Evolutionary conservation across 2,888 invertebrate species (phyloP).

Genomic region (Micoletzkya japonica): DNA sequence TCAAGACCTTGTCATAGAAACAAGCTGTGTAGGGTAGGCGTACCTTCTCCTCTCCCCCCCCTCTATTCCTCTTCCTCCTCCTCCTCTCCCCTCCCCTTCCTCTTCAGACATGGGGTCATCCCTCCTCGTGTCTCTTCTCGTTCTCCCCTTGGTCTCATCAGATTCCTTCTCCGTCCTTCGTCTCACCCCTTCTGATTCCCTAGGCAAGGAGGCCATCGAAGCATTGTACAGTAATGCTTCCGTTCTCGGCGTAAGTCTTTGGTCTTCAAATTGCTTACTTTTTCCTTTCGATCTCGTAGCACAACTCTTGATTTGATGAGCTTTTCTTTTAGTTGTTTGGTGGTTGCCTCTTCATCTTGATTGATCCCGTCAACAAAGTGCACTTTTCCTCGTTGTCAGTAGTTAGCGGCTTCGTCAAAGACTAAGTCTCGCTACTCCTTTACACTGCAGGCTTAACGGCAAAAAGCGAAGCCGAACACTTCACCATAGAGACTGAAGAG

Average conservation of each 20-base stretch:
- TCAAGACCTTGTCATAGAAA: not conserved
- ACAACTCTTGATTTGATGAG: no score
- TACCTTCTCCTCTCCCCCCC: conserved; percentile 12
- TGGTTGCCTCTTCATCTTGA: no score
- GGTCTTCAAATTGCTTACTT: not conserved
- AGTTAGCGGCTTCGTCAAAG: no score
- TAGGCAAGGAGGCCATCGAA: conserved; percentile 7
- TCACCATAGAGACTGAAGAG: no score
- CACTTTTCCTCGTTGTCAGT: no score
- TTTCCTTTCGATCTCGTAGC: conserved; percentile 6
- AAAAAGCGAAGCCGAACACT: no score
- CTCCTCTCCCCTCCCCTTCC: not conserved
- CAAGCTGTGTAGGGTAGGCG: not conserved
- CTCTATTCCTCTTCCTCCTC: conserved; percentile 14
- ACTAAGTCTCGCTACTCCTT: no score
- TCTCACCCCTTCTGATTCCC: not conserved
- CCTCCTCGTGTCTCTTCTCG: not conserved
- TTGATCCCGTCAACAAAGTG: no score
- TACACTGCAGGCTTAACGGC: no score
- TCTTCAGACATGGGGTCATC: not conserved
- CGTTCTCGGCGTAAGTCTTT: conserved; percentile 10
- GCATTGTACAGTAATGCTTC: conserved; percentile 19
- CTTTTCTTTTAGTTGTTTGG: no score
- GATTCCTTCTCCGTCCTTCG: conserved; percentile 17
- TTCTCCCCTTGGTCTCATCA: not conserved